Conservation (phyloP, 2,113 vertebrate species). For the Anoura caudifer region DNA sequence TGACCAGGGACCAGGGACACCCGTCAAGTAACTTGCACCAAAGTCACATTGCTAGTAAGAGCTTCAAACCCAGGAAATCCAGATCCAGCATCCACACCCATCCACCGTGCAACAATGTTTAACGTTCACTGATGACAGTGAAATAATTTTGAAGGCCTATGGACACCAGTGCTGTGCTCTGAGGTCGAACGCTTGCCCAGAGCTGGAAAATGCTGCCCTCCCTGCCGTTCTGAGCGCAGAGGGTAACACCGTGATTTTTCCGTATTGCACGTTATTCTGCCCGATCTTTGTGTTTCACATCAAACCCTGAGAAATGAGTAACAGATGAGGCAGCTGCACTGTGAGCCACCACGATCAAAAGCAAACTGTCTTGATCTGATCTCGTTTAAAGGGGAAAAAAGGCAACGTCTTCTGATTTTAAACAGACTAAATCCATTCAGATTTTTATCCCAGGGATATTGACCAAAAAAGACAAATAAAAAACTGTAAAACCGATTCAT, state of each 20-base stretch:
- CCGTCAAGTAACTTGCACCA: background rate
- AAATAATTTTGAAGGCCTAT: background rate
- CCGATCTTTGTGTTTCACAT: slow-evolving; percentile 47
- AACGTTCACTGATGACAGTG: background rate
- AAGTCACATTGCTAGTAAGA: background rate
- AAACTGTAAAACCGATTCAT: slow-evolving; percentile 61
- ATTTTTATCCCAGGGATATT: slow-evolving; percentile 50
- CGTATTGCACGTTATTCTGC: background rate
- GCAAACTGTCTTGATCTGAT: slow-evolving; percentile 42
- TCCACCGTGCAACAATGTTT: background rate
- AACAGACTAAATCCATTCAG: slow-evolving; percentile 77
- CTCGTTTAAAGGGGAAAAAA: slow-evolving; percentile 10
- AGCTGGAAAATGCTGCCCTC: background rate
- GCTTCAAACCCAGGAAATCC: background rate
- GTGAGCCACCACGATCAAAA: background rate
- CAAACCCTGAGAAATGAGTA: slow-evolving; percentile 51
- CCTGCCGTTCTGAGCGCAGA: background rate
- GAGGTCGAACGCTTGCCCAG: background rate
- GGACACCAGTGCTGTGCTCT: background rate
- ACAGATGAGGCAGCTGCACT: background rate
- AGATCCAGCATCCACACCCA: background rate
- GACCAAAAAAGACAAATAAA: slow-evolving; percentile 59
- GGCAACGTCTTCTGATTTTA: slow-evolving; percentile 58
- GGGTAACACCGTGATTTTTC: background rate
- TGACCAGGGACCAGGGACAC: background rate